Percentiles rank a stretch among this genome's conserved stretches.
Evolutionary conservation across 2,797 vertebrate species (phyloP).

Genomic region (Serranus cabrilla): DNA sequence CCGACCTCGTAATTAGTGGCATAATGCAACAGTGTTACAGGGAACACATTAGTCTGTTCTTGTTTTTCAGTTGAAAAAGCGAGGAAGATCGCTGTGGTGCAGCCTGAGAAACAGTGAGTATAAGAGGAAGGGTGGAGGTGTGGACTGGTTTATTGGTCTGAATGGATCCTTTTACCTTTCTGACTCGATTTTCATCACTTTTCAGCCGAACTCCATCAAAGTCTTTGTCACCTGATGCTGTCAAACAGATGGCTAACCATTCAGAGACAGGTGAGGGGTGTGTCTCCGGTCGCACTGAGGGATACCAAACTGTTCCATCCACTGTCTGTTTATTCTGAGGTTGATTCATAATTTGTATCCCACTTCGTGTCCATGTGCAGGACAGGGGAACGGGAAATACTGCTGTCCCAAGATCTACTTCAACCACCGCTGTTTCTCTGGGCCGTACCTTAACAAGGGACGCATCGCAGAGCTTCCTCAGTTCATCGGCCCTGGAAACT

Average conservation of each 20-base stretch:
- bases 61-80: constrained; percentile 91
- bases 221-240: constrained; percentile 81
- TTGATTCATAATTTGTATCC: constrained; percentile 19
- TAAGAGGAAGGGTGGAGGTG: neutral
- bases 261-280: constrained; percentile 82
- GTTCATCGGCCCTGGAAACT: constrained; percentile 97
- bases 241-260: constrained; percentile 82
- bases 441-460: constrained; percentile 98
- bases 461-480: constrained; percentile 98
- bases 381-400: constrained; percentile 95
- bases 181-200: constrained; percentile 41
- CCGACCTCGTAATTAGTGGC: constrained; percentile 7
- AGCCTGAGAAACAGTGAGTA: constrained; percentile 98
- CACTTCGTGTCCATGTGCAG: constrained; percentile 67
- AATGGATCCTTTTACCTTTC: constrained; percentile 3
- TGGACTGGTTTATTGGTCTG: constrained; percentile 14
- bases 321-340: neutral
- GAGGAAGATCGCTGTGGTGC: constrained; percentile 94
- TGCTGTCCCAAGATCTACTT: constrained; percentile 99
- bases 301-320: neutral
- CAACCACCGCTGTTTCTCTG: constrained; percentile 99
- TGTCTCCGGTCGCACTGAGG: constrained; percentile 2
- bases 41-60: constrained; percentile 13
- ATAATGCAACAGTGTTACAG: neutral
- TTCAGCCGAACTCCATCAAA: constrained; percentile 79